Evolutionary conservation across 2,797 vertebrate species (phyloP), one percentile per base, ranked within the genome.

Genomic region (Phyllotis vaccarum): DNA sequence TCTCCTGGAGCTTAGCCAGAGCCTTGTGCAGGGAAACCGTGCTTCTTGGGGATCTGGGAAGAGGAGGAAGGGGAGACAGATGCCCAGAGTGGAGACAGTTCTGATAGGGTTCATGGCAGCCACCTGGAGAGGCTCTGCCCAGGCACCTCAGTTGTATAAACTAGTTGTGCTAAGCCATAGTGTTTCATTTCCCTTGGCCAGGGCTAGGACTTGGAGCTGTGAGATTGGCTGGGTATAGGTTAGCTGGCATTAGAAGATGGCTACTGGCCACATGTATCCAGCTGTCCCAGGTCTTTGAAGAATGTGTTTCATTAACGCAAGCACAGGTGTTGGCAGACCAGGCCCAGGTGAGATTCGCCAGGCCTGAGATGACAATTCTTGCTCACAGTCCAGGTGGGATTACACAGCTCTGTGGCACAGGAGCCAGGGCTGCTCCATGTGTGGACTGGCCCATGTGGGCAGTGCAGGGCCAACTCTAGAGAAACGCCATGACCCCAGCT

Each of bases 231-330:
- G 60, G 49, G 46, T 1, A 4, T 0, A 6, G 34, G 24, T 8
- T 7, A 34, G 40, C 43, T 34, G 58, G 27, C 14, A 9, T 54
- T 56, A 37, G 21, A 60, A 82, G 60, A 12, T 0, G 21, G 12
- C 68, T 54, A 19, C 3, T 34, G 0, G 0, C 22, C 11, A 52
- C 11, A 29, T 0, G 6, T 0, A 2, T 2, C 34, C 40, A 16
- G 49, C 9, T 6, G 0, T 46, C 54, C 1, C 0, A 3, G 34
- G 19, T 27, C 83, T 60, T 13, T 37, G 76, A 79, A 34, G 80
- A 49, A 22, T 5, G 37, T 0, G 19, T 37, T 40, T 64, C 7
- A 5, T 54, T 79, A n/a, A 5, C 3, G 34, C 17, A 31, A 54
- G 54, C 0, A 5, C 74, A 5, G 46, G 3, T 19, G 5, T 17